phyloP scores from a whole-genome alignment of 2,888 invertebrate genomes.

The Sinopyrophorus schimmeli region DNA sequence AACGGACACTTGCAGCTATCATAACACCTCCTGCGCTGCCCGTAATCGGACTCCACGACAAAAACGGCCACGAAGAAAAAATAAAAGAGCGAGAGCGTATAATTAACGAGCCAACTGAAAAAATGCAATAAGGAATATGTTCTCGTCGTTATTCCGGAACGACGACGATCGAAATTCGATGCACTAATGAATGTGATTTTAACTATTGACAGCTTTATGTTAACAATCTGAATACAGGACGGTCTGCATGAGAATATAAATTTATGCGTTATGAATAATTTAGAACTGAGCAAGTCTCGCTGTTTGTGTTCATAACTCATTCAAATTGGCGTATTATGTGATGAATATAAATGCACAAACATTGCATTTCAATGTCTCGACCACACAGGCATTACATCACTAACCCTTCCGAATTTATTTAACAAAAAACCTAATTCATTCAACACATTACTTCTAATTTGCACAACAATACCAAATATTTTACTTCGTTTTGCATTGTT shows the following conservation, averaged over 20 bases:
- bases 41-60: slow-evolving; percentile 25
- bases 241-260: slow-evolving; percentile 48
- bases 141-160: slow-evolving; percentile 27
- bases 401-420: slow-evolving; percentile 16
- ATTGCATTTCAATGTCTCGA: slow-evolving; percentile 43
- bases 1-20: slow-evolving; percentile 17
- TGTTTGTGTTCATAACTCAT: slow-evolving; percentile 49
- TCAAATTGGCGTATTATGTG: slow-evolving; percentile 51
- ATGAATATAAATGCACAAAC: slow-evolving; percentile 42
- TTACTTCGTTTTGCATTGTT: too few relatives aligned
- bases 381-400: slow-evolving; percentile 42
- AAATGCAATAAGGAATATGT: slow-evolving; percentile 20
- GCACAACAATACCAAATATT: too few relatives aligned
- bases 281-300: slow-evolving; percentile 46
- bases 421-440: too few relatives aligned
- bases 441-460: too few relatives aligned
- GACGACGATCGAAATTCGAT: slow-evolving; percentile 24
- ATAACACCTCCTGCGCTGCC: slow-evolving; percentile 25
- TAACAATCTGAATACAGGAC: slow-evolving; percentile 50
- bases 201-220: slow-evolving; percentile 52
- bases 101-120: slow-evolving; percentile 23
- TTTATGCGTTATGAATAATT: slow-evolving; percentile 53
- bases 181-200: slow-evolving; percentile 50
- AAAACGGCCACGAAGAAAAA: slow-evolving; percentile 23
- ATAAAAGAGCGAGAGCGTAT: slow-evolving; percentile 16